Evolutionary conservation across 2,113 vertebrate species (phyloP).

Genomic region (Callithrix jacchus): DNA sequence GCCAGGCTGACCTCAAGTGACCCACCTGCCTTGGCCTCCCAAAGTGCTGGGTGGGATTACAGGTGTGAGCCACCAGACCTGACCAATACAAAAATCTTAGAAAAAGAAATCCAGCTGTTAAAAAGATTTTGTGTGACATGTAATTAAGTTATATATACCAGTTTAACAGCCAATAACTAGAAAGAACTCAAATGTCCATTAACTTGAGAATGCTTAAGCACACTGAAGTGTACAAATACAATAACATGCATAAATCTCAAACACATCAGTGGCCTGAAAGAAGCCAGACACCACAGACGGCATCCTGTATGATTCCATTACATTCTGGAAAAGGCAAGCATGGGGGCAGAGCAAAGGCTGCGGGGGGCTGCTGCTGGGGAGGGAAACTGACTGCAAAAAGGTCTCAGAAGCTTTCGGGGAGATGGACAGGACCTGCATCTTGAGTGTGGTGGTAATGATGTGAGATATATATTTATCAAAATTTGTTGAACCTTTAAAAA

Average conservation of each 20-base stretch:
- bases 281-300: neutral
- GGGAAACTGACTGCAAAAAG: no score
- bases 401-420: no score
- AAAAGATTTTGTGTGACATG: neutral
- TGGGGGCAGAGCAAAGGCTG: neutral
- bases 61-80: no score
- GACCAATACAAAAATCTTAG: neutral
- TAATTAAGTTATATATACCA: neutral
- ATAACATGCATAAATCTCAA: neutral
- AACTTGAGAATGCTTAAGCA: neutral
- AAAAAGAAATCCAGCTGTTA: neutral
- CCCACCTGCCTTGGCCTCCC: no score
- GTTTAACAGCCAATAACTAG: neutral
- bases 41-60: no score
- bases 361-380: rapidly evolving
- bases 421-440: neutral
- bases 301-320: rapidly evolving
- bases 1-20: no score
- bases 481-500: neutral
- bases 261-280: neutral
- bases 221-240: rapidly evolving
- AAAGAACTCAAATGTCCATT: neutral
- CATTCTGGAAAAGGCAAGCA: neutral
- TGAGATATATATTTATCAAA: neutral
- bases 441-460: neutral